Evolutionary conservation across 2,888 invertebrate species (phyloP), one percentile per base, ranked within the genome.

Genomic region (Melieria picta): DNA sequence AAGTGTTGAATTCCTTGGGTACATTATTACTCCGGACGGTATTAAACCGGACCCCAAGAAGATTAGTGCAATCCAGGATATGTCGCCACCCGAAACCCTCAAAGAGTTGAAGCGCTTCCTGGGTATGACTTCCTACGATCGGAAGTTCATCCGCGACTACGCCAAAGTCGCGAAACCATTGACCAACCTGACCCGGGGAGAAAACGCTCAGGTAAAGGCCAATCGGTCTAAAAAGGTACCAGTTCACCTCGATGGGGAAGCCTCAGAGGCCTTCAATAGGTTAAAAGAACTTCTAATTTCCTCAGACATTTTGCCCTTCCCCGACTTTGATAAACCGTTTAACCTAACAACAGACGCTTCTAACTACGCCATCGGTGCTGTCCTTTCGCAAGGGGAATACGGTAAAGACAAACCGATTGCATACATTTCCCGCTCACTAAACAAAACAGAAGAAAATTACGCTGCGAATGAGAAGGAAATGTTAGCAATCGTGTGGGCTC

Each of bases 341-440:
- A 72, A 65, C 11, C 47, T 77, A 2, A 76, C 75, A 30, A 74
- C 74, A 4, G 77, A 78, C 30, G 76, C 77, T 7, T 77, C 74
- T 1, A 62, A 75, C 16, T 57, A 65, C 9, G 75, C 73, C 3
- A 65, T 75, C 7, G 76, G 74, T 45, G 67, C 74, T 7, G 69
- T 73, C 0, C 68, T 76, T 30, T 73, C 69, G 4, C 76, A 75
- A 47, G 74, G 68, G 5, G 68, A 72, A 30, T 58, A 65, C 1
- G 66, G 74, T 16, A 65, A 66, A 58, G 67, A 74, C n/a, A 47
- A 55, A 47, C 72, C 65, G 0, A 67, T 69, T 11, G 30, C 62
- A 6, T 74, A 58, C 46, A 58, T 76, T 6, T 76, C 72, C 4
- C 62, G 70, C 30, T 69, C 65, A 0, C 63, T 74, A 3, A 65